phyloP scores from a whole-genome alignment of 2,888 invertebrate species.

The Acronicta psi region DNA sequence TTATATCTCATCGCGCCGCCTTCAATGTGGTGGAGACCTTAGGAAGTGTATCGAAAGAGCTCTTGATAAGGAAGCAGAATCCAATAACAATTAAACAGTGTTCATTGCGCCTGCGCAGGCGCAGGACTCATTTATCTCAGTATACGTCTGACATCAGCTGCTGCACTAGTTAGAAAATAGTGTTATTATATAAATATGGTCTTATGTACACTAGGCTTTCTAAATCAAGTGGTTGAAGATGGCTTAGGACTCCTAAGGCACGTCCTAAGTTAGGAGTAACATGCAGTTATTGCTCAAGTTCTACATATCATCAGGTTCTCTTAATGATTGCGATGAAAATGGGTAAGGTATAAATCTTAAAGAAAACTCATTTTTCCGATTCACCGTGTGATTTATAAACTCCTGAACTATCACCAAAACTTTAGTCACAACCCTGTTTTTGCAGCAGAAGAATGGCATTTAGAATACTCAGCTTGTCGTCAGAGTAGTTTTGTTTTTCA shows the following conservation, averaged over 20 bases:
- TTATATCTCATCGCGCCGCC: constrained; percentile 36
- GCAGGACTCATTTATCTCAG: constrained; percentile 37
- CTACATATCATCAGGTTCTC: too few species aligned
- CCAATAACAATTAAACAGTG: constrained; percentile 52
- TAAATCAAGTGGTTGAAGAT: background rate
- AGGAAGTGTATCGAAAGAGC: constrained; percentile 45
- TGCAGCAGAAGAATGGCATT: too few species aligned
- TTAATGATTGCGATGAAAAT: too few species aligned
- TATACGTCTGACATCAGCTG: constrained; percentile 24
- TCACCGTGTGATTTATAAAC: too few species aligned
- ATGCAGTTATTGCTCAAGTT: too few species aligned
- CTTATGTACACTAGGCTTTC: constrained; percentile 7
- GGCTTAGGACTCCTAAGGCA: background rate
- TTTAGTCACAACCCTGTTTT: too few species aligned
- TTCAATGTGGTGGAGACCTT: constrained; percentile 30
- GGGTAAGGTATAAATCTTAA: too few species aligned
- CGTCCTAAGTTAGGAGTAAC: too few species aligned
- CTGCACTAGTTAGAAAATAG: constrained; percentile 27
- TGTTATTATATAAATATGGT: constrained; percentile 37
- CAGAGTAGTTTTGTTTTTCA: too few species aligned
- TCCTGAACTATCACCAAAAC: too few species aligned
- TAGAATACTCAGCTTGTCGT: too few species aligned
- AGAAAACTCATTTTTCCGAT: too few species aligned
- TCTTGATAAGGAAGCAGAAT: constrained; percentile 49
- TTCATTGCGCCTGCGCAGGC: constrained; percentile 31